Evolutionary conservation across 2,797 vertebrate species (phyloP).

Genomic region (Echeneis naucrates): DNA sequence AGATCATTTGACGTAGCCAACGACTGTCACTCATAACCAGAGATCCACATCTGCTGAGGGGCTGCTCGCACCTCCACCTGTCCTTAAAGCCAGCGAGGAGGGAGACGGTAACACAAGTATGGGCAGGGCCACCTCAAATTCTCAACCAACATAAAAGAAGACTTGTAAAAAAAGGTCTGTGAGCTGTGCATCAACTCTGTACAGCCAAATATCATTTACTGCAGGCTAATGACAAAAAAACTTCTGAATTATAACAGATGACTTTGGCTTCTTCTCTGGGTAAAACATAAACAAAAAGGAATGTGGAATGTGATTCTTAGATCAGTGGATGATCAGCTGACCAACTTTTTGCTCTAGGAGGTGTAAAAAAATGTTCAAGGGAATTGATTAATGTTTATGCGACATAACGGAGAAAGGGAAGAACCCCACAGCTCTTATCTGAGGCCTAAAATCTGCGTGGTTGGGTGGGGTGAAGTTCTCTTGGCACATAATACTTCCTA

Average conservation of each 20-base stretch:
- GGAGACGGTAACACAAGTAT: slow-evolving; percentile 23
- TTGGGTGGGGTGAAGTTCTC: slow-evolving; percentile 28
- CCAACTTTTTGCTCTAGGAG: slow-evolving; percentile 34
- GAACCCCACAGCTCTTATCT: slow-evolving; percentile 39
- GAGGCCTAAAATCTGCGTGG: slow-evolving; percentile 25
- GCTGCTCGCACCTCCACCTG: slow-evolving; percentile 35
- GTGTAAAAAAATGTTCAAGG: slow-evolving; percentile 48
- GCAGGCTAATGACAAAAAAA: not conserved
- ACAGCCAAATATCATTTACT: not conserved
- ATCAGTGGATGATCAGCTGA: slow-evolving; percentile 41
- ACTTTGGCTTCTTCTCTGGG: not conserved
- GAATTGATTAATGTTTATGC: slow-evolving; percentile 39
- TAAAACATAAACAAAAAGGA: slow-evolving; percentile 5
- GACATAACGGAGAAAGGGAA: slow-evolving; percentile 33
- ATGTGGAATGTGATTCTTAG: slow-evolving; percentile 21
- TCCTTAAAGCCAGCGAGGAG: slow-evolving; percentile 21
- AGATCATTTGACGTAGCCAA: slow-evolving; percentile 64
- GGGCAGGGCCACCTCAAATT: slow-evolving; percentile 9
- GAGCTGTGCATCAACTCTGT: slow-evolving; percentile 13
- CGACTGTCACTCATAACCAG: slow-evolving; percentile 61
- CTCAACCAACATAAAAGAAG: slow-evolving; percentile 35
- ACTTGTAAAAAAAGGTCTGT: slow-evolving; percentile 1
- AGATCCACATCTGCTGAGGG: slow-evolving; percentile 52
- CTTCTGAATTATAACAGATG: not conserved
- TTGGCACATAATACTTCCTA: slow-evolving; percentile 43